Conservation (phyloP, 2,797 vertebrate species). For the Diplodus sargus region DNA sequence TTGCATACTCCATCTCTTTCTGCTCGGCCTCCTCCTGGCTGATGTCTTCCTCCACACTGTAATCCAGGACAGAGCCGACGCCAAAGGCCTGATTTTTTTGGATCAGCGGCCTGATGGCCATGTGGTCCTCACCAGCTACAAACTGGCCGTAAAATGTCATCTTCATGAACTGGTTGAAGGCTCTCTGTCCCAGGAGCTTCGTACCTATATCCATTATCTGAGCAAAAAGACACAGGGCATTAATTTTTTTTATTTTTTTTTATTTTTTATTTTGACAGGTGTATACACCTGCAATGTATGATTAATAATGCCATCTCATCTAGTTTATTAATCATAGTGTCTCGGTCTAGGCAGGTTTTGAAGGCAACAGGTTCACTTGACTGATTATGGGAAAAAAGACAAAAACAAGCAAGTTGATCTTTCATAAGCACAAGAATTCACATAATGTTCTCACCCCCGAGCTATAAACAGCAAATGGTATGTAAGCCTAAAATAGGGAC, state of each 20-base stretch:
- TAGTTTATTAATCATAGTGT: neutral
- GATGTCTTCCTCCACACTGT: conserved; percentile 92
- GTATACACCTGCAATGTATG: neutral
- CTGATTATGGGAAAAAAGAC: neutral
- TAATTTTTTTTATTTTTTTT: neutral
- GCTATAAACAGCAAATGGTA: neutral
- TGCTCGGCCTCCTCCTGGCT: conserved; percentile 76
- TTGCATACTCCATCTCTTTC: conserved; percentile 84
- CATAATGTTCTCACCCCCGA: neutral
- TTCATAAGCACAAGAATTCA: neutral
- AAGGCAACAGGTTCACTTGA: neutral
- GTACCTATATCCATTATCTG: conserved; percentile 88
- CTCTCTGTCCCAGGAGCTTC: conserved; percentile 85
- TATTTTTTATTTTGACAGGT: neutral
- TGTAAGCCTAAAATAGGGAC: neutral
- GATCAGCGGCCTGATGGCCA: conserved; percentile 89
- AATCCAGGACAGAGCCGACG: conserved; percentile 92
- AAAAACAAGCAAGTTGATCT: neutral
- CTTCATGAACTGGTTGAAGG: conserved; percentile 92
- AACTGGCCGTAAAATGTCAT: conserved; percentile 96
- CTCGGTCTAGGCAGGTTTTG: neutral
- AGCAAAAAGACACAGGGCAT: conserved; percentile 13
- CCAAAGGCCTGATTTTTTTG: conserved; percentile 88
- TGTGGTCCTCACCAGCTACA: conserved; percentile 93
- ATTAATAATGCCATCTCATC: neutral